Percentiles rank a stretch among this genome's conserved stretches.
Conservation (phyloP, 1,140 invertebrate genomes). For the Rhopalosiphum padi region DNA sequence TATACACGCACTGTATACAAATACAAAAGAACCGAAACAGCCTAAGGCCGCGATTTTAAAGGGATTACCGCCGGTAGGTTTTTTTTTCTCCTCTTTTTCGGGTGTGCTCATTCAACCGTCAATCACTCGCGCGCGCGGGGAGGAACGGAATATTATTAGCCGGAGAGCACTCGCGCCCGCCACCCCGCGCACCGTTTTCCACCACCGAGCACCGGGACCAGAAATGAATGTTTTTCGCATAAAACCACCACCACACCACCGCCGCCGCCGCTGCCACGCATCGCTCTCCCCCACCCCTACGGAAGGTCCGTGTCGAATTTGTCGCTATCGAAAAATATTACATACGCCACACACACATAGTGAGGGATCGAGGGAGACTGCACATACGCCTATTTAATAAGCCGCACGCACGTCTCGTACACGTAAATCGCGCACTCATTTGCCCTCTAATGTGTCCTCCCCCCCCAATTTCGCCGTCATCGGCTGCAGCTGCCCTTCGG, state of each 20-base stretch:
- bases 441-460: conserved; percentile 48
- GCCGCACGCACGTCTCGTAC: conserved; percentile 28
- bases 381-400: conserved; percentile 54
- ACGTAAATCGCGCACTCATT: conserved; percentile 45
- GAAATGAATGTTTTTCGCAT: conserved; percentile 56
- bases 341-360: background rate
- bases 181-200: background rate
- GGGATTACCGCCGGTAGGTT: conserved; percentile 48
- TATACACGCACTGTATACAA: background rate
- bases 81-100: conserved; percentile 23
- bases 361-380: background rate
- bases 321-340: conserved; percentile 54
- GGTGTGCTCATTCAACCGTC: conserved; percentile 51
- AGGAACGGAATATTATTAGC: conserved; percentile 36
- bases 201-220: background rate
- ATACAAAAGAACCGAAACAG: conserved; percentile 28
- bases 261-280: background rate
- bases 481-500: conserved; percentile 26
- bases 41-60: conserved; percentile 54
- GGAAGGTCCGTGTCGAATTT: conserved; percentile 47
- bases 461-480: background rate
- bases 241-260: conserved; percentile 14
- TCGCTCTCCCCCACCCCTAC: background rate
- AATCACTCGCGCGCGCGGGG: conserved; percentile 25
- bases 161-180: conserved; percentile 42